These are phyloP conservation scores for Dendrolimus pini DNA, from an alignment of 2,888 invertebrate species.

Conservation along the genomic window DNA sequence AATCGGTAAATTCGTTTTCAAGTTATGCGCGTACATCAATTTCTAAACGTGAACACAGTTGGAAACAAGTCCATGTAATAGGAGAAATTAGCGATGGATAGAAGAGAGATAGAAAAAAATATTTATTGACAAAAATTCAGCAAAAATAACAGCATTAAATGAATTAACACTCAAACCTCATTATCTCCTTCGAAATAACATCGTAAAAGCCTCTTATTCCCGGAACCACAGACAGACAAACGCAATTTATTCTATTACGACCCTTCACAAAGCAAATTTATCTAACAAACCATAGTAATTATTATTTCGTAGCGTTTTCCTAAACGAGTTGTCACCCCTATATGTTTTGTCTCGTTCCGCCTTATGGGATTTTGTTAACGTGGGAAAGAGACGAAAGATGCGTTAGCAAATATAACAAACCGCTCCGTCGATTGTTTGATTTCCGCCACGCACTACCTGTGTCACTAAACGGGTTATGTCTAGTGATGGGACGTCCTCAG, in stretches of 20 bases:
- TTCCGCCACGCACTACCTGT: constrained; percentile 43
- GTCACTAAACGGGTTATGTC: constrained; percentile 32
- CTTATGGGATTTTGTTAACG: background rate
- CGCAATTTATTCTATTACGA: constrained; percentile 1
- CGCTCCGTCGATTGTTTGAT: constrained; percentile 48
- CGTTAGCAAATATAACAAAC: constrained; percentile 20
- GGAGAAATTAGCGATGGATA: too few relatives aligned
- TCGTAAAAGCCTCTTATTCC: background rate
- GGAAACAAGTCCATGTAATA: too few relatives aligned
- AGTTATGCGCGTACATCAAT: too few relatives aligned
- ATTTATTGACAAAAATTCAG: background rate
- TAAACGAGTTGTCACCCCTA: background rate
- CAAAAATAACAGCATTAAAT: background rate
- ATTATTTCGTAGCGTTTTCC: constrained; percentile 17
- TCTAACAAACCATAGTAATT: constrained; percentile 20
- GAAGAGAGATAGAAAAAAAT: too few relatives aligned
- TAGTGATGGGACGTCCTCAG: constrained; percentile 17
- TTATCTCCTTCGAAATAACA: background rate
- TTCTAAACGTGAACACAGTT: too few relatives aligned
- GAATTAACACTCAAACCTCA: background rate
- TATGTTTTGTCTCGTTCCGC: constrained; percentile 3
- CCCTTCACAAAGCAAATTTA: background rate
- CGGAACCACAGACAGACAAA: background rate
- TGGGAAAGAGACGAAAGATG: constrained; percentile 12
- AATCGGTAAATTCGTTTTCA: too few relatives aligned